Base-by-base conservation (phyloP, 2,797 vertebrate species). In the Apodemus agrarius region DNA sequence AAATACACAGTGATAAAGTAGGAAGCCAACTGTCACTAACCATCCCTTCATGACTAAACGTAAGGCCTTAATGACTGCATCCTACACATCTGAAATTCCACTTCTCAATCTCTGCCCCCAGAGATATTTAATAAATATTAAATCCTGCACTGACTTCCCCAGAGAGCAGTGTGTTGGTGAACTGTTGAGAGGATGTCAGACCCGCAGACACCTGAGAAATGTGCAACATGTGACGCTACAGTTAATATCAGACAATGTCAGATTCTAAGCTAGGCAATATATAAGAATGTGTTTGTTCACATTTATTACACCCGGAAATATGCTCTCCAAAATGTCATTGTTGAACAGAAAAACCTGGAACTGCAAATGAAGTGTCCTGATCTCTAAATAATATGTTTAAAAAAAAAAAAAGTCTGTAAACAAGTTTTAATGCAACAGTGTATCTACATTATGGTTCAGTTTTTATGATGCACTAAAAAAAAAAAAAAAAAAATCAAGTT, bases 291-390 rank as follows among this genome's bases (percentile, higher is more conserved):
- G 22, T 61, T 87, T 59, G 86, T 14, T 43, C 34, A 82, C 69
- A 90, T 89, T n/a, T 85, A 26, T 54, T 90, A 88, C 22, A 24
- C 43, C 37, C 74, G 67, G 24, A 90, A 72, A 92, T 1, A 83
- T 3, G 34, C n/a, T 78, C 65, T 82, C 49, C 26, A 92, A 84
- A 84, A 83, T 26, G 78, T 89, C 61, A 91, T 6, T 59, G 54
- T 14, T 89, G 9, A 91, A 78, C 31, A 95, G 61, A 91, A 92
- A 82, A 92, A 31, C 37, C 65, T 79, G 16, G 6, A 90, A 82
- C 37, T 46, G 46, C 31, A 94, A 94, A 67, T 26, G 26, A 82
- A 85, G 21, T 40, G 65, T 87, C 89, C n/a, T 49, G 7, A 57
- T 65, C 54, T 89, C 86, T 84, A 90, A 95, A 91, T 61, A 89